Evolutionary conservation across 2,113 vertebrate species (phyloP).

Genomic region (Corythornis madagascariensis): DNA sequence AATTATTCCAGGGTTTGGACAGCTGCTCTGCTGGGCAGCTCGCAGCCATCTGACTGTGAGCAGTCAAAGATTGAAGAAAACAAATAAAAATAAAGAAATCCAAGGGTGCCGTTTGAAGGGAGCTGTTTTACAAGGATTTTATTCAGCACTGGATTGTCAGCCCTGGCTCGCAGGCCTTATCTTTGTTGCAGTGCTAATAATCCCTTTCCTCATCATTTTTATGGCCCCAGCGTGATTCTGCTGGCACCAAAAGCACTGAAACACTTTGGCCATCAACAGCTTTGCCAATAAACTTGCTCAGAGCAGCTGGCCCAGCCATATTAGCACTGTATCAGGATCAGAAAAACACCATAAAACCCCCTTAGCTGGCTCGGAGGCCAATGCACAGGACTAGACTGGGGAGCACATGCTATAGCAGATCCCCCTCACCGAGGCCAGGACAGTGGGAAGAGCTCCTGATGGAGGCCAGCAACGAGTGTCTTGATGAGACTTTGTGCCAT

Average conservation of each 20-base stretch:
- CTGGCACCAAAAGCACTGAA: conserved; percentile 3
- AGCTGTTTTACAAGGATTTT: neutral
- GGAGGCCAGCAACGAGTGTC: neutral
- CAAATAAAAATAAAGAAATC: neutral
- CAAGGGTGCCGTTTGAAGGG: neutral
- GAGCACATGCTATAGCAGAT: neutral
- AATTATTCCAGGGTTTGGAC: neutral
- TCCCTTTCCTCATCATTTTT: neutral
- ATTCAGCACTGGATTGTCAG: neutral
- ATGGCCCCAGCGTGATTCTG: neutral
- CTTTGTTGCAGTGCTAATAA: conserved; percentile 17
- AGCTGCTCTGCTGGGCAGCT: neutral
- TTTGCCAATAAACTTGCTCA: conserved; percentile 9
- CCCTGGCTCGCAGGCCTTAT: neutral
- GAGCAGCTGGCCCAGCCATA: neutral
- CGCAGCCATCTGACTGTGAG: neutral
- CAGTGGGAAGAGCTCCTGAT: accelerated
- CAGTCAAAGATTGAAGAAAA: neutral
- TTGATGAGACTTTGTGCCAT: accelerated
- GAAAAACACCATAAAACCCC: neutral
- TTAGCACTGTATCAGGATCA: conserved; percentile 16
- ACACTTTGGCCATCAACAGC: neutral
- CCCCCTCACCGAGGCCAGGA: neutral
- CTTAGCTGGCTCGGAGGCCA: neutral
- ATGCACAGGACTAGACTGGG: neutral